Evolutionary conservation across 1,140 invertebrate genomes (phyloP).

Genomic region (Proales similis): DNA sequence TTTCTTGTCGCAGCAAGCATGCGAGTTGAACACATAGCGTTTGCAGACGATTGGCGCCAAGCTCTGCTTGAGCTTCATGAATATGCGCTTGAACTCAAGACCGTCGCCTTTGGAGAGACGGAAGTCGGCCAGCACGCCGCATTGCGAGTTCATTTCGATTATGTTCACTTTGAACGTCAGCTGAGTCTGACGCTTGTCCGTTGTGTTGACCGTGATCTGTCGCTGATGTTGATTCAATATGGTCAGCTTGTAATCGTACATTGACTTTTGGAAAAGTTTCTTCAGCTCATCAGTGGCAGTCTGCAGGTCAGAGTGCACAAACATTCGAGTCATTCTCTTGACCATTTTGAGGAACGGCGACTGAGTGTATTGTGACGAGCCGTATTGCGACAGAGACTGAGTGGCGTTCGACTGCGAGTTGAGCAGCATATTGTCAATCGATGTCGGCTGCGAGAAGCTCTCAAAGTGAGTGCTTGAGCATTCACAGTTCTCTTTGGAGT

Average conservation of each 20-base stretch:
- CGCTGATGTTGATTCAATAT: conserved; percentile 10
- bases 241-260: conserved; percentile 53
- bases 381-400: conserved; percentile 25
- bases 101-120: conserved; percentile 70
- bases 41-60: conserved; percentile 58
- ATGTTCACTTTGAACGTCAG: conserved; percentile 36
- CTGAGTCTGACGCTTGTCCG: conserved; percentile 27
- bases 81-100: conserved; percentile 81
- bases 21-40: conserved; percentile 46
- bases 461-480: conserved; percentile 29
- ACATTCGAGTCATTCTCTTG: conserved; percentile 82
- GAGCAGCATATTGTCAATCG: conserved; percentile 31
- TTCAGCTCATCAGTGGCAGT: conserved; percentile 61
- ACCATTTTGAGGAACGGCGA: conserved; percentile 71
- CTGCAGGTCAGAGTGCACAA: conserved; percentile 63
- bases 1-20: conserved; percentile 8
- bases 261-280: conserved; percentile 60
- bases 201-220: conserved; percentile 27
- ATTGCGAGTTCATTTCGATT: conserved; percentile 34
- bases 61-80: conserved; percentile 67
- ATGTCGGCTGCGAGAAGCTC: conserved; percentile 33
- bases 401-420: conserved; percentile 33
- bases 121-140: conserved; percentile 31
- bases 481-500: conserved; percentile 4
- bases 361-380: conserved; percentile 45